phyloP scores from a whole-genome alignment of 2,113 vertebrate genomes.

The Eublepharis macularius region DNA sequence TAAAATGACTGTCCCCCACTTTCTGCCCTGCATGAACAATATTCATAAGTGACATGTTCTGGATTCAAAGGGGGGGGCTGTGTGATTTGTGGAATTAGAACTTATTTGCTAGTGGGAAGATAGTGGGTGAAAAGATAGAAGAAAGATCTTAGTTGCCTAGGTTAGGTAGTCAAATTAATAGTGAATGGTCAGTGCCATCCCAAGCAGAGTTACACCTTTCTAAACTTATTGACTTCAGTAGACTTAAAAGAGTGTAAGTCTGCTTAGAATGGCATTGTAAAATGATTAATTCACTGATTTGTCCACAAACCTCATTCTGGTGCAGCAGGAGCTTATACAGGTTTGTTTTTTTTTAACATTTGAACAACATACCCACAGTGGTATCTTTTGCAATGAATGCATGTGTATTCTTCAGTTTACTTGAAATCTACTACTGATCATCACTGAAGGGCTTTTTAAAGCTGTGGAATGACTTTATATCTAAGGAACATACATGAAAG shows the following conservation, averaged over 20 bases:
- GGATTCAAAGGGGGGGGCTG: neutral
- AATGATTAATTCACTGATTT: neutral
- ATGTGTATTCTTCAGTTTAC: slow-evolving; percentile 43
- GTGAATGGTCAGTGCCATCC: neutral
- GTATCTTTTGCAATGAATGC: slow-evolving; percentile 1
- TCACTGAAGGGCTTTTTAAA: slow-evolving; percentile 23
- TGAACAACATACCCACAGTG: neutral
- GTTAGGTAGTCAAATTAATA: neutral
- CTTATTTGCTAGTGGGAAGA: neutral
- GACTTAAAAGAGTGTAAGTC: too few relatives aligned
- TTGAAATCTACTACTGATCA: slow-evolving; percentile 28
- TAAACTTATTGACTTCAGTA: too few relatives aligned
- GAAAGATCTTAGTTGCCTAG: neutral
- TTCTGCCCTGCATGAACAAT: neutral
- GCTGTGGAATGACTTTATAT: neutral
- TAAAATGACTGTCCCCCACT: neutral
- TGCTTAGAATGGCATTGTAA: neutral
- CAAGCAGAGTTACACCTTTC: too few relatives aligned
- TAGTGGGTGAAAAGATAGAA: neutral
- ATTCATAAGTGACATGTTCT: neutral
- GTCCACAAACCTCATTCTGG: neutral
- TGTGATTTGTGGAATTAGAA: neutral
- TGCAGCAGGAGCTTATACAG: neutral
- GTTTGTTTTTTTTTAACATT: neutral
- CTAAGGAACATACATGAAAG: neutral